Conservation (phyloP, 2,113 vertebrate species). For the Heliornis fulica region DNA sequence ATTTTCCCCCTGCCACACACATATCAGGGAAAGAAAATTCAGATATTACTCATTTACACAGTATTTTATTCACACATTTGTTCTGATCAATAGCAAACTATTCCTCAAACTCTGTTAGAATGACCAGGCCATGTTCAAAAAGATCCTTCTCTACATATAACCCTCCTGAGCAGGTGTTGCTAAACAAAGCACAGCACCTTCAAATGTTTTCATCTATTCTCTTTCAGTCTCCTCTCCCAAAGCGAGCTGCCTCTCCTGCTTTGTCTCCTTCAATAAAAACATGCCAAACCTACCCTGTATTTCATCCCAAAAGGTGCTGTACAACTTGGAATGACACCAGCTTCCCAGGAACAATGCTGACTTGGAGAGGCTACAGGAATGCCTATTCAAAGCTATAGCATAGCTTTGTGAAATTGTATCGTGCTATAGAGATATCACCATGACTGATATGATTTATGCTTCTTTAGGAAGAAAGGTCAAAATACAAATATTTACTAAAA, state of each 20-base stretch:
- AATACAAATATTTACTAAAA: background rate
- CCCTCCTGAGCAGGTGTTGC: background rate
- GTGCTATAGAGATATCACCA: background rate
- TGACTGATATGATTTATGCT: background rate
- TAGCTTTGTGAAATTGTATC: background rate
- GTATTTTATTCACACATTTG: background rate
- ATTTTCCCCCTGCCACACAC: background rate
- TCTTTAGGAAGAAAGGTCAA: background rate
- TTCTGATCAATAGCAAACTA: background rate
- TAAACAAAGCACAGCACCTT: background rate
- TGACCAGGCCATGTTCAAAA: background rate
- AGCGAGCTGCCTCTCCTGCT: background rate
- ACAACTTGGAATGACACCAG: background rate
- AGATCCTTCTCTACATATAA: background rate
- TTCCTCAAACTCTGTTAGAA: background rate
- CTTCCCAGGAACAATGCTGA: background rate
- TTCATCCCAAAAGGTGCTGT: background rate
- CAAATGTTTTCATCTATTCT: background rate
- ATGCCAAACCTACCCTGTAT: background rate
- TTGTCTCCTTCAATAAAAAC: background rate
- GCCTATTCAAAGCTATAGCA: background rate
- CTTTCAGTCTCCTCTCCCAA: background rate
- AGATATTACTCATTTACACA: background rate
- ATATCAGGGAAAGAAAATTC: background rate
- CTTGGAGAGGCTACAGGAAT: background rate